These are phyloP conservation scores for Catostylus mosaicus DNA, from an alignment of 30 jellyfish, hydroid and myxozoan genomes.

Conservation along the genomic window DNA sequence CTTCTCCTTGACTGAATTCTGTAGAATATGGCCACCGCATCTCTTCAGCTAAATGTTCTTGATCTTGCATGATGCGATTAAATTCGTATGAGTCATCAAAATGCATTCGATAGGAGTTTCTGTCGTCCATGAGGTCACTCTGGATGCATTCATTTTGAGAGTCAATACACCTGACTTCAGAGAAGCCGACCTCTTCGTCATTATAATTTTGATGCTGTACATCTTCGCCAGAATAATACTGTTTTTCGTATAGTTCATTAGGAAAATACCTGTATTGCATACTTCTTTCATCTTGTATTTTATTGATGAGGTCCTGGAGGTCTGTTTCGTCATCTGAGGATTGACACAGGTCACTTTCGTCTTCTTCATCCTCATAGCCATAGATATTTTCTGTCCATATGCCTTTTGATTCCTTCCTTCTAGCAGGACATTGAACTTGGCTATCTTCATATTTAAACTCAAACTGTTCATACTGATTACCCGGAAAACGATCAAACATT, in stretches of 20 bases:
- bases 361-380: slow-evolving; percentile 21
- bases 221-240: neutral
- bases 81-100: neutral
- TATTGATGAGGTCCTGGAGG: neutral
- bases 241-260: neutral
- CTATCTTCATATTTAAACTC: neutral
- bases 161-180: neutral
- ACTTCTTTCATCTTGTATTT: neutral
- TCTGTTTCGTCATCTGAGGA: slow-evolving; percentile 39
- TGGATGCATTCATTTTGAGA: neutral
- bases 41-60: neutral
- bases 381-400: slow-evolving; percentile 44
- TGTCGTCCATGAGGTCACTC: neutral
- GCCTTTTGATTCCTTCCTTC: slow-evolving; percentile 11
- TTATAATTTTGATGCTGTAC: neutral
- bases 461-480: slow-evolving; percentile 1
- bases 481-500: slow-evolving; percentile 6
- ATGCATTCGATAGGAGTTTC: neutral
- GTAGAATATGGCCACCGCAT: neutral
- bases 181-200: neutral
- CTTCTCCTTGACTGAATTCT: neutral
- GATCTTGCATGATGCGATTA: neutral
- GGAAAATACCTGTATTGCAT: neutral
- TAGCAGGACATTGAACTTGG: neutral
- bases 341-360: slow-evolving; percentile 24